A percentile compares a stretch with the other conserved stretches of the same genome.
Evolutionary conservation across 1,140 invertebrate genomes (phyloP).

Genomic region (Nixonia krombeini): DNA sequence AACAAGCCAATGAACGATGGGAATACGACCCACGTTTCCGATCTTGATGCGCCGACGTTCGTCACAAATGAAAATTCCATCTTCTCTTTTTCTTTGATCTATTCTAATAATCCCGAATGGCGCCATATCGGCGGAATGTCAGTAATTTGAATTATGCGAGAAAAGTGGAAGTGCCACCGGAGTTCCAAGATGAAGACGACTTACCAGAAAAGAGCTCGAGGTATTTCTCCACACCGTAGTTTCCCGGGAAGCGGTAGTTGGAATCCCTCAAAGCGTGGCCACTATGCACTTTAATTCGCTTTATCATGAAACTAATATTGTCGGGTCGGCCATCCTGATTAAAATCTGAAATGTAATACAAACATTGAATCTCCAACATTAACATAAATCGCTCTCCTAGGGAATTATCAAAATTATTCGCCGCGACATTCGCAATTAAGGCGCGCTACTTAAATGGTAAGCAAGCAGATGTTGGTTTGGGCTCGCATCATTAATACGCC

Average conservation of each 20-base stretch:
- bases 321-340: slow-evolving; percentile 92
- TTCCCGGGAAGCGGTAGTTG: slow-evolving; percentile 90
- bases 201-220: slow-evolving; percentile 93
- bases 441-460: too few species aligned
- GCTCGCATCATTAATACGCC: too few species aligned
- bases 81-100: slow-evolving; percentile 1
- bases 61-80: slow-evolving; percentile 33
- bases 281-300: slow-evolving; percentile 94
- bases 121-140: slow-evolving; percentile 28
- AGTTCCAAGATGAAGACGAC: slow-evolving; percentile 40
- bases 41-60: too few species aligned
- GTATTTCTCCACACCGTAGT: slow-evolving; percentile 95
- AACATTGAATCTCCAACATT: slow-evolving; percentile 29
- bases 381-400: too few species aligned
- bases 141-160: slow-evolving; percentile 37
- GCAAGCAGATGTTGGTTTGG: too few species aligned
- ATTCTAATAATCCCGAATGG: slow-evolving; percentile 35
- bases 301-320: slow-evolving; percentile 97
- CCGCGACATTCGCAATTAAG: too few species aligned
- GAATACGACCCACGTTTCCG: too few species aligned
- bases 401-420: too few species aligned
- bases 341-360: slow-evolving; percentile 82
- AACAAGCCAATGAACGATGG: too few species aligned
- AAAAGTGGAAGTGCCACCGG: slow-evolving; percentile 23
- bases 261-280: slow-evolving; percentile 85